phyloP scores from a whole-genome alignment of 35 echinoderm and acorn worm species.

The Acanthaster planci region DNA sequence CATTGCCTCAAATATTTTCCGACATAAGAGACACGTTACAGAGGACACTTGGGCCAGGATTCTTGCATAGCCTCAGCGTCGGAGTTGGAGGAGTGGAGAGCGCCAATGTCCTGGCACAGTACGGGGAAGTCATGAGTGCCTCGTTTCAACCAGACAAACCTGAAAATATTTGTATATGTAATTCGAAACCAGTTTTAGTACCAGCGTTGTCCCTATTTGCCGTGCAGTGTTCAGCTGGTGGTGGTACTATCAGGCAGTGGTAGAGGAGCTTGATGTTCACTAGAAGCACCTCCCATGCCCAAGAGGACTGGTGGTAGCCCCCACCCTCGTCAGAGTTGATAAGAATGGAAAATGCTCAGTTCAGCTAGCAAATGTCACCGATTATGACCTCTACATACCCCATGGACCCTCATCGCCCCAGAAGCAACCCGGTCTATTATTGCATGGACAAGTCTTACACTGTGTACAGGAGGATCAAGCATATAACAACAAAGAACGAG shows the following conservation, averaged over 20 bases:
- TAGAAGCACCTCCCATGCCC: neutral
- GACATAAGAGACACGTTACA: slow-evolving; percentile 22
- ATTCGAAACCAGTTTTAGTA: neutral
- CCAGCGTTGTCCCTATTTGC: neutral
- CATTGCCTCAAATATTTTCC: slow-evolving; percentile 69
- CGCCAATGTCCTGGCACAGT: slow-evolving; percentile 16
- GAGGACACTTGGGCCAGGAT: slow-evolving; percentile 7
- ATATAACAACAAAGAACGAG: neutral
- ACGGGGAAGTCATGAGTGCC: neutral
- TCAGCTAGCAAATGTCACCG: slow-evolving; percentile 39
- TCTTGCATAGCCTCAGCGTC: neutral
- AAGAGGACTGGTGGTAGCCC: slow-evolving; percentile 21
- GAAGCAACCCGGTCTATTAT: too few relatives aligned
- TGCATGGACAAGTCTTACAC: too few relatives aligned
- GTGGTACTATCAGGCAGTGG: neutral
- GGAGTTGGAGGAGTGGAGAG: neutral
- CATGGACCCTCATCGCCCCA: slow-evolving; percentile 24
- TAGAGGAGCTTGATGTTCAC: neutral
- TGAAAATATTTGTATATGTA: neutral
- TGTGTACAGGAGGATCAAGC: neutral
- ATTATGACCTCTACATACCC: slow-evolving; percentile 23
- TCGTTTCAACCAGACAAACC: neutral
- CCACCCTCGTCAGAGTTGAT: slow-evolving; percentile 19
- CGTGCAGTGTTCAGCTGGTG: neutral
- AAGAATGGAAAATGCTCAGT: slow-evolving; percentile 9